Evolutionary conservation across 2,888 invertebrate species (phyloP).

Genomic region (Lasiommata megera): DNA sequence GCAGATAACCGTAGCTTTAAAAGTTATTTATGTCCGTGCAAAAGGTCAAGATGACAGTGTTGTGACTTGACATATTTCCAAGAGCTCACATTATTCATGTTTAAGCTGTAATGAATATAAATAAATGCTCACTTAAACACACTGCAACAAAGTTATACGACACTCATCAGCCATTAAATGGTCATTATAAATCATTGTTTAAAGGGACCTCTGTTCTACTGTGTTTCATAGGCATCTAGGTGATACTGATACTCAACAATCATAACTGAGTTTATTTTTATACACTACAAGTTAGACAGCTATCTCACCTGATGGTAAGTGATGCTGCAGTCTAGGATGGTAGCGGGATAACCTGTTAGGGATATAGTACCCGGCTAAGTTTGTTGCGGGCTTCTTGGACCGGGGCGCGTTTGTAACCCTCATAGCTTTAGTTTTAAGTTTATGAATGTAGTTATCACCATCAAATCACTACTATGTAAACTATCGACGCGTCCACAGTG

Average conservation of each 20-base stretch:
- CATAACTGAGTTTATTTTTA: too few species aligned
- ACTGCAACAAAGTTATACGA: constrained; percentile 25
- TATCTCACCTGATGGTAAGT: too few species aligned
- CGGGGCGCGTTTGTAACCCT: too few species aligned
- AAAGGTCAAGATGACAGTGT: constrained; percentile 23
- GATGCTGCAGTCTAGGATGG: too few species aligned
- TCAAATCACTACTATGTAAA: too few species aligned
- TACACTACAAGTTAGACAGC: too few species aligned
- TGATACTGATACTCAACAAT: neutral
- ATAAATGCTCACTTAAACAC: constrained; percentile 38
- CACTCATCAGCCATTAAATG: constrained; percentile 17
- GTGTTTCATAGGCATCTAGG: neutral
- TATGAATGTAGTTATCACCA: too few species aligned
- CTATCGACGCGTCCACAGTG: too few species aligned
- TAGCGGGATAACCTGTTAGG: too few species aligned
- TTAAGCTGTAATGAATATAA: constrained; percentile 42
- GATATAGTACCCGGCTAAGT: too few species aligned
- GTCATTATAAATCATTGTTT: constrained; percentile 15
- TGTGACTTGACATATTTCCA: constrained; percentile 26
- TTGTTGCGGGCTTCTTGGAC: too few species aligned
- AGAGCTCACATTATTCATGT: constrained; percentile 41
- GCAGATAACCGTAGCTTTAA: constrained; percentile 22
- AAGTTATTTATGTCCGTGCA: constrained; percentile 23
- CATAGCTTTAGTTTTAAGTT: too few species aligned
- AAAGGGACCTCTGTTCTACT: neutral